phyloP scores from a whole-genome alignment of 1,140 invertebrate species.

The Cyrtorhinus lividipennis region DNA sequence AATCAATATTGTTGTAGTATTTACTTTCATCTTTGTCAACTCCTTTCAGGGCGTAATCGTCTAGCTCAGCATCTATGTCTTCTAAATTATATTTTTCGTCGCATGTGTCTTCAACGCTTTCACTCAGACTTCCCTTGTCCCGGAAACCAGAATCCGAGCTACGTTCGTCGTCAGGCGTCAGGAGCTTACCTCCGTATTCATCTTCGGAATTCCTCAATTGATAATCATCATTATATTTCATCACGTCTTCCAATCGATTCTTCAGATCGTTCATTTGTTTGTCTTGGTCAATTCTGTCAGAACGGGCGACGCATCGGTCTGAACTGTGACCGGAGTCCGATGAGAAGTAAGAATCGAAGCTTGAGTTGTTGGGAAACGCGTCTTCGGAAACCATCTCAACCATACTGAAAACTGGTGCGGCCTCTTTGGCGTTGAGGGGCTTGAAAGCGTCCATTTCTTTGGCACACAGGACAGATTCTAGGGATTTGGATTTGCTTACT shows the following conservation, averaged over 20 bases:
- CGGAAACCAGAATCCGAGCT: constrained; percentile 39
- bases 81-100: constrained; percentile 35
- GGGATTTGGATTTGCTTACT: constrained; percentile 13
- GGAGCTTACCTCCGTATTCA: constrained; percentile 34
- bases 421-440: background rate
- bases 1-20: constrained; percentile 10
- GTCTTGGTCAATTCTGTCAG: constrained; percentile 13
- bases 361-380: constrained; percentile 5
- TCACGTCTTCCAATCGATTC: constrained; percentile 24
- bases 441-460: constrained; percentile 12
- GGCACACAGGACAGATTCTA: constrained; percentile 11
- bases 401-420: constrained; percentile 12
- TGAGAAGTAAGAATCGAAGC: constrained; percentile 17
- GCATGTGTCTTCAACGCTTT: constrained; percentile 31
- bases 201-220: constrained; percentile 27
- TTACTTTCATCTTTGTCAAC: constrained; percentile 17
- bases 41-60: constrained; percentile 22
- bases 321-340: constrained; percentile 19
- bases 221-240: constrained; percentile 18
- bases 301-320: background rate
- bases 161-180: constrained; percentile 38
- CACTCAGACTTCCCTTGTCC: constrained; percentile 33
- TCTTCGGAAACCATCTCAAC: constrained; percentile 12
- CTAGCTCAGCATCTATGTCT: constrained; percentile 28
- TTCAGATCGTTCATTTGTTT: constrained; percentile 25